Percentiles rank a stretch among this genome's conserved stretches.
These are phyloP conservation scores for Macquaria ambigua DNA, from an alignment of 2,113 vertebrate genomes.

Conservation along the genomic window DNA sequence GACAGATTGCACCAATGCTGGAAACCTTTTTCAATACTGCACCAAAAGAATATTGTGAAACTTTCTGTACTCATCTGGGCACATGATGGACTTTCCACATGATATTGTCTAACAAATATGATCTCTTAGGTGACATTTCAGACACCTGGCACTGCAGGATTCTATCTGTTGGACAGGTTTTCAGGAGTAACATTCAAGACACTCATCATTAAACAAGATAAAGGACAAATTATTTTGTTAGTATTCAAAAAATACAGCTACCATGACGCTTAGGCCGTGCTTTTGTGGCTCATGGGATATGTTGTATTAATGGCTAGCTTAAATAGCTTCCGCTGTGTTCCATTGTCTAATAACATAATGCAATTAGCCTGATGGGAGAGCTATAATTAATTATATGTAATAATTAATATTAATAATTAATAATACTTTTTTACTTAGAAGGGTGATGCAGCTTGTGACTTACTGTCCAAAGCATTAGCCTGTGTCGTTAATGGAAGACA, in stretches of 20 bases:
- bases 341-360: constrained; percentile 2
- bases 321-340: background rate
- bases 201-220: background rate
- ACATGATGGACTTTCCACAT: background rate
- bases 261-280: background rate
- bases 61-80: background rate
- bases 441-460: too few relatives aligned
- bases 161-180: background rate
- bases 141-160: background rate
- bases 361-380: background rate
- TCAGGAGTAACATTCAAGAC: background rate
- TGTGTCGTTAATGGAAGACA: background rate
- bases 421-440: too few relatives aligned
- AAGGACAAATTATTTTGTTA: background rate
- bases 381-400: too few relatives aligned
- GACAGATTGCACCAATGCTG: background rate
- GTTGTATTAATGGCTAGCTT: background rate
- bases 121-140: background rate
- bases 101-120: background rate
- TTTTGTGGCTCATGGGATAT: background rate
- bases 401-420: too few relatives aligned
- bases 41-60: background rate
- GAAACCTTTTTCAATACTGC: background rate
- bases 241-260: background rate
- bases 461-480: background rate